These are phyloP conservation scores for Avahi laniger DNA, from an alignment of 2,797 vertebrate genomes.

Conservation along the genomic window DNA sequence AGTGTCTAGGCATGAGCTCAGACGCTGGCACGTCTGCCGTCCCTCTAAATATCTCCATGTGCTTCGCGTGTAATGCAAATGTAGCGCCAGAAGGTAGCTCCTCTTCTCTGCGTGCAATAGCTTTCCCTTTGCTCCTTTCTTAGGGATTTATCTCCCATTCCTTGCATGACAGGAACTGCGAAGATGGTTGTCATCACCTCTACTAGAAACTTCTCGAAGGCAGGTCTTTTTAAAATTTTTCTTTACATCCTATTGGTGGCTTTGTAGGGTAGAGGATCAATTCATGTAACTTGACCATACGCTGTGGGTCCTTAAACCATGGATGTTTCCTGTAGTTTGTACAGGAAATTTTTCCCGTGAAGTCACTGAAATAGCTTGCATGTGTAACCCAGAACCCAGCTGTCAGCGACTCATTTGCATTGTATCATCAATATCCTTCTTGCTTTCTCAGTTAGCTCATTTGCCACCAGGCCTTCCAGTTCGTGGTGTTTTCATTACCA, in stretches of 20 bases:
- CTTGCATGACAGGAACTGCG: neutral
- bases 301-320: neutral
- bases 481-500: neutral
- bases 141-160: neutral
- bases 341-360: neutral
- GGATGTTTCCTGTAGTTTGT: neutral
- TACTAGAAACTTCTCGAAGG: neutral
- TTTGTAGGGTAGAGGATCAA: neutral
- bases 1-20: constrained; percentile 71
- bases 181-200: neutral
- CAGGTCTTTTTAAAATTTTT: neutral
- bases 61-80: neutral
- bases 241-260: neutral
- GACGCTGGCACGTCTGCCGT: neutral
- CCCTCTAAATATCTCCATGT: constrained; percentile 45
- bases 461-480: neutral
- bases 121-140: neutral
- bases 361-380: neutral
- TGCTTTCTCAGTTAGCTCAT: neutral
- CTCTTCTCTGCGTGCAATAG: neutral
- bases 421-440: neutral
- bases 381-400: neutral
- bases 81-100: neutral
- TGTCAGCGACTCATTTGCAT: neutral
- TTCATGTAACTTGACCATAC: neutral